A percentile compares a stretch with the other conserved stretches of the same genome.
phyloP scores from a whole-genome alignment of 2,888 invertebrate species.

The Cancer borealis region DNA sequence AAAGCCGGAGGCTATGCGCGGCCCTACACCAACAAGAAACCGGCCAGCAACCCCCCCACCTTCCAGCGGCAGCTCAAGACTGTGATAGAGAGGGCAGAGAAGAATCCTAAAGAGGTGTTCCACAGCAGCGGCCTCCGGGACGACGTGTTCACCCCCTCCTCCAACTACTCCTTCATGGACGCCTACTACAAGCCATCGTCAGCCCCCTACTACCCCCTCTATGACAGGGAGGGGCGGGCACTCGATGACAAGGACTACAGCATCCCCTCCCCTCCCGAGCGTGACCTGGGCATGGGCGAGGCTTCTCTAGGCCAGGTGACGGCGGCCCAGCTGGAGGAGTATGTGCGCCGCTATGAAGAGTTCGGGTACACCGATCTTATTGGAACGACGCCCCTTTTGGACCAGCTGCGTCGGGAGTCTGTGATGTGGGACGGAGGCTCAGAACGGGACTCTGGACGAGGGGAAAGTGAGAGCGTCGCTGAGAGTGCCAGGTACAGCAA shows the following conservation, averaged over 20 bases:
- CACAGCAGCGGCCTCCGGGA: conserved; percentile 80
- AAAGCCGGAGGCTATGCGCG: conserved; percentile 84
- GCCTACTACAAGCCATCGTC: conserved; percentile 63
- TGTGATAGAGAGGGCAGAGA: conserved; percentile 86
- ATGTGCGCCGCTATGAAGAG: conserved; percentile 82
- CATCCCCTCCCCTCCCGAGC: conserved; percentile 86
- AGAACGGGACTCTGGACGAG: conserved; percentile 80
- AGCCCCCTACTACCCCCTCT: conserved; percentile 80
- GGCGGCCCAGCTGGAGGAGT: conserved; percentile 84
- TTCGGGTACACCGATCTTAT: conserved; percentile 86
- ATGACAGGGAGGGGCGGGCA: conserved; percentile 85
- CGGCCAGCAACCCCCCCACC: conserved; percentile 81
- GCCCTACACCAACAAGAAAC: conserved; percentile 84
- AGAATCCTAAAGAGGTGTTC: conserved; percentile 82
- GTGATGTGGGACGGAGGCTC: conserved; percentile 79
- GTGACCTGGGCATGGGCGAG: conserved; percentile 81
- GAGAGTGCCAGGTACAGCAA: conserved; percentile 78
- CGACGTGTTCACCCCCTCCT: conserved; percentile 78
- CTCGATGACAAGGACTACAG: conserved; percentile 85
- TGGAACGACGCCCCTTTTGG: conserved; percentile 88
- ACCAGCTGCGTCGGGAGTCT: conserved; percentile 85
- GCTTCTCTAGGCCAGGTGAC: conserved; percentile 73
- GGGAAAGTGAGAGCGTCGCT: conserved; percentile 77
- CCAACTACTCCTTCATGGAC: conserved; percentile 76
- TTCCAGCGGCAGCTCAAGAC: conserved; percentile 86